These are phyloP conservation scores for Strigamia crassipes DNA, from an alignment of 2,888 invertebrate species.

Conservation along the genomic window DNA sequence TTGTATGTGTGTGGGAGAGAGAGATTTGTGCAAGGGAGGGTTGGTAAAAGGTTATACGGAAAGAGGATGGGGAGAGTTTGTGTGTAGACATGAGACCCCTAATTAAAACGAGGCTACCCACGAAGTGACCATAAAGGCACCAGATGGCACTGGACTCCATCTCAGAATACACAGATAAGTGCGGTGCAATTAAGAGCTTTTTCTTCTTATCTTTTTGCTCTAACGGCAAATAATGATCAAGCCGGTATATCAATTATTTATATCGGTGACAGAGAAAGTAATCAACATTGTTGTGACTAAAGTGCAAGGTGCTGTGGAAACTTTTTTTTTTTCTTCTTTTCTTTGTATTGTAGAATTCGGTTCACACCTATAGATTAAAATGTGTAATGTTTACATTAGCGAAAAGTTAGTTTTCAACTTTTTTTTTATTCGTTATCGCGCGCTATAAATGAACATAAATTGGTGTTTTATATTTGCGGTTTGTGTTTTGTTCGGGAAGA, in stretches of 20 bases:
- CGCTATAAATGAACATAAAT: constrained; percentile 4
- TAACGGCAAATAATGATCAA: constrained; percentile 35
- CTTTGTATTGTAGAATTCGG: neutral
- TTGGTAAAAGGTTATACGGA: constrained; percentile 25
- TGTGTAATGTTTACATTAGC: neutral
- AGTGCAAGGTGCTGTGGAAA: constrained; percentile 26
- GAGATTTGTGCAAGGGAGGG: constrained; percentile 35
- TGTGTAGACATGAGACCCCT: constrained; percentile 42
- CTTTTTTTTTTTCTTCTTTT: neutral
- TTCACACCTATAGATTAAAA: neutral
- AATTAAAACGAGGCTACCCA: constrained; percentile 42
- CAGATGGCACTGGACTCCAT: constrained; percentile 38
- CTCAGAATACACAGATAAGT: constrained; percentile 42
- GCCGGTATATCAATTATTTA: constrained; percentile 25
- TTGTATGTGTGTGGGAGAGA: constrained; percentile 35
- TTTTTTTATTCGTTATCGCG: neutral
- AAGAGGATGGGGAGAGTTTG: constrained; percentile 9
- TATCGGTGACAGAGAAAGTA: constrained; percentile 24
- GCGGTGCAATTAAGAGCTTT: constrained; percentile 35
- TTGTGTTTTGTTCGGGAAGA: neutral
- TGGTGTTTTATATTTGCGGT: neutral
- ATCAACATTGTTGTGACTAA: constrained; percentile 13
- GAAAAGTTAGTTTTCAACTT: neutral
- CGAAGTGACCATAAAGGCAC: constrained; percentile 37
- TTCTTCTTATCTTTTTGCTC: constrained; percentile 28